Evolutionary conservation across 2,797 vertebrate species (phyloP).

Genomic region (Cephalopachus bancanus): DNA sequence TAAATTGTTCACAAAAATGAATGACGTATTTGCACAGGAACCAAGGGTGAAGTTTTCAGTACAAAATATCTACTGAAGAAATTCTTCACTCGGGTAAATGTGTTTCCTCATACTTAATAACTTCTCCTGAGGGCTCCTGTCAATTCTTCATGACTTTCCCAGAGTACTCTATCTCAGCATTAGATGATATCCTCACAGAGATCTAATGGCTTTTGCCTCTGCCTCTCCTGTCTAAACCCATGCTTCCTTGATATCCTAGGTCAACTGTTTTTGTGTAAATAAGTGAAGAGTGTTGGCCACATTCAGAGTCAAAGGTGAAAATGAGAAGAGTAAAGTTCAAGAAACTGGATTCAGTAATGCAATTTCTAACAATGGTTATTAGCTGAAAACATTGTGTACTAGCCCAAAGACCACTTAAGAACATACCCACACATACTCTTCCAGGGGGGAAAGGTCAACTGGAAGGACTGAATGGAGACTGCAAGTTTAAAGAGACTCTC

Average conservation of each 20-base stretch:
- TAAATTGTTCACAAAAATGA: constrained; percentile 9
- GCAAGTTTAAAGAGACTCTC: constrained; percentile 92
- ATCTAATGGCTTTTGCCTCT: neutral
- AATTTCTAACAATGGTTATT: constrained; percentile 13
- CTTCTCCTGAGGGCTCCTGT: neutral
- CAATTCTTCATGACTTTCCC: neutral
- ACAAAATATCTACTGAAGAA: neutral
- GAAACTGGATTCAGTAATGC: neutral
- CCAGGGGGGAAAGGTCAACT: neutral
- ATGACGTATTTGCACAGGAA: neutral
- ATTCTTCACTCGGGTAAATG: neutral
- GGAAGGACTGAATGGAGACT: neutral
- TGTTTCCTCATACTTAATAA: constrained; percentile 1
- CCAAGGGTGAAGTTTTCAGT: neutral
- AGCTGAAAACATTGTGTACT: neutral
- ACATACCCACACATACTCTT: neutral
- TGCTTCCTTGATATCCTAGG: neutral
- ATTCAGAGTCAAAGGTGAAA: neutral
- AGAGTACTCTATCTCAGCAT: neutral
- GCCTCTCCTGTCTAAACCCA: neutral
- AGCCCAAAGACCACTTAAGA: neutral
- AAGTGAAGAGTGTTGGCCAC: too few species aligned
- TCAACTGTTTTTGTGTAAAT: neutral
- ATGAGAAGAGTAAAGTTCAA: neutral
- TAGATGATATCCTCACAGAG: neutral